Evolutionary conservation across 2,888 invertebrate genomes (phyloP), one percentile per base, ranked within the genome.

Genomic region (Brachylomia viminalis): DNA sequence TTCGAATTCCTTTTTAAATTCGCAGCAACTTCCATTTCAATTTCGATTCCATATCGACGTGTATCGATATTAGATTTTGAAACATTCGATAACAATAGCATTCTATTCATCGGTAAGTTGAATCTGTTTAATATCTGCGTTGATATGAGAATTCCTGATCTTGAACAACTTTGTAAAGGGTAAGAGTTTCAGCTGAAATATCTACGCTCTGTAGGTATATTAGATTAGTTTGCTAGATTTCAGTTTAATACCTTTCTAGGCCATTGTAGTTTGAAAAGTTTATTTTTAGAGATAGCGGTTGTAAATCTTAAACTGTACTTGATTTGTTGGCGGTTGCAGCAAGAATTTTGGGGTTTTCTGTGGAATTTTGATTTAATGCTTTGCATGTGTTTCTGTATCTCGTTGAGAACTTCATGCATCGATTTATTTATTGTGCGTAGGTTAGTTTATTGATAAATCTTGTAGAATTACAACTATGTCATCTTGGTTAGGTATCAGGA

Each of bases 1-100:
- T 65, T 59, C 23, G 11, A 52, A 70, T 7, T 38, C 38, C 17
- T 61, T 76, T 30, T 65, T 59, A 66, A 84, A 84, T 77, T 85
- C 72, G 70, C 75, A 56, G 45, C 33, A 74, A 67, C 49, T 49
- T 23, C 42, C 72, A 74, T 78, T 83, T 82, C 85, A 75, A 79
- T 80, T 79, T 79, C 69, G 67, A 66, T 78, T 56, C 20, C 58
- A 73, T 77, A 78, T 80, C 74, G 68, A 61, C 54, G 58, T 75
- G 62, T 68, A 71, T 72, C 75, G 75, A 70, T 83, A 72, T 69
- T 75, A 76, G 65, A 72, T 78, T 82, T 81, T 75, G 80, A 84
- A 79, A 86, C 75, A 84, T 77, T 88, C 68, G 80, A 72, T 85
- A 82, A 87, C 83, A 88, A 81, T 81, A 76, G 54, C 61, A 77